Evolutionary conservation across 2,797 vertebrate genomes (phyloP), one percentile per base, ranked within the genome.

Genomic region (Tachyglossus aculeatus): DNA sequence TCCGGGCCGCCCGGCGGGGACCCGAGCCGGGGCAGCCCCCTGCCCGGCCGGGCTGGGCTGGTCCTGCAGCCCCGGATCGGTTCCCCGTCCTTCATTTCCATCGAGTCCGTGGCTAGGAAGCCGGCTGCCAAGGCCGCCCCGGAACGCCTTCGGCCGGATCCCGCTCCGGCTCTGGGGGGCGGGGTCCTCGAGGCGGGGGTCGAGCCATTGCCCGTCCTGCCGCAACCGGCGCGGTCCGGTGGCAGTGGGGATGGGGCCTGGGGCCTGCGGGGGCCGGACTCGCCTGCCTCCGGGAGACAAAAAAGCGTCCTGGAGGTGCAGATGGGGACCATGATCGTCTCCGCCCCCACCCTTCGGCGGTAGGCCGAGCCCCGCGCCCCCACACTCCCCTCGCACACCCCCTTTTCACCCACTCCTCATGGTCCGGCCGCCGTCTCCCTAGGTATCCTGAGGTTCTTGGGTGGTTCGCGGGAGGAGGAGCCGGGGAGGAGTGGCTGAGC

Each of bases 11-110:
- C 3, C 0, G 82, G 84, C 67, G 71, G 58, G 84, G 70, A 53
- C 21, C 74, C 55, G 77, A 82, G 3, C 36, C 79, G 2, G 86
- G 65, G 24, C 69, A 73, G 7, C 74, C 88, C n/a, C 65, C 2
- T 4, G 59, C 78, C 5, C 1, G 83, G 56, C 94, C 94, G 39
- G 86, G 87, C 29, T 88, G 65, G 2, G 78, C 79, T 27, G 90
- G 88, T 55, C 93, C 95, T 58, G 91, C 90, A 25, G 94, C 94
- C 8, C n/a, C n/a, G n/a, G n/a, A n/a, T n/a, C n/a, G n/a, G n/a
- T n/a, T 96, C 96, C 15, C 96, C 96, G 16, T 94, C 93, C 9
- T 98, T 95, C 61, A 98, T 97, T 85, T 92, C 96, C 44, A 95
- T 96, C 4, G 94, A 97, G 53, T 97, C 95, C 3, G 94, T 94